Conservation (phyloP, 2,888 invertebrate species). For the Agonopterix subpropinquella region DNA sequence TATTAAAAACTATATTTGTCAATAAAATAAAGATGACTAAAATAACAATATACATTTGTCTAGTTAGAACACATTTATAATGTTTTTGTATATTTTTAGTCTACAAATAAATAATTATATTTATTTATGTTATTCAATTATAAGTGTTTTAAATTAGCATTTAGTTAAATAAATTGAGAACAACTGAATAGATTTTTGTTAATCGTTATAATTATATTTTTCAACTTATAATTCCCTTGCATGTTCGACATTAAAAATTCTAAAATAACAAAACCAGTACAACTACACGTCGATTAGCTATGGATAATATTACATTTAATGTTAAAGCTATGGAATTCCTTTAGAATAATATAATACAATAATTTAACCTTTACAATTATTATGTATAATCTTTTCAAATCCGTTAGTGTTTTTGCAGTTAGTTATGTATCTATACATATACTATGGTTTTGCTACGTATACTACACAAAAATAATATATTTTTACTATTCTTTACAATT, state of each 20-base stretch:
- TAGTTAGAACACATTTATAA: no score
- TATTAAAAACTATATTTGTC: no score
- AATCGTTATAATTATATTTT: background rate
- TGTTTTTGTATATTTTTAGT: no score
- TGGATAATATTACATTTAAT: background rate
- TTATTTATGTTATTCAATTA: no score
- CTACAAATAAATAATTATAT: no score
- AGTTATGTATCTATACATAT: constrained; percentile 32
- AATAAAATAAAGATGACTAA: no score
- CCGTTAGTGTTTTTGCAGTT: constrained; percentile 70
- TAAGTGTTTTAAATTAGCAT: no score
- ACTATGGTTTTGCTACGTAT: constrained; percentile 42
- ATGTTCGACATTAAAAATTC: background rate
- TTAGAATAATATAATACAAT: constrained; percentile 31
- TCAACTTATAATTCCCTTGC: constrained; percentile 5
- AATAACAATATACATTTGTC: no score
- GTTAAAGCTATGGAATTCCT: constrained; percentile 50
- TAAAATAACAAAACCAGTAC: background rate
- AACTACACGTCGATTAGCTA: background rate
- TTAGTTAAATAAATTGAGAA: no score
- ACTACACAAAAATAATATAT: constrained; percentile 28
- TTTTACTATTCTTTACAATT: constrained; percentile 42
- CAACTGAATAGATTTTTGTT: no score
- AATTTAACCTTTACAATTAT: constrained; percentile 17
- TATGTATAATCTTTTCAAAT: constrained; percentile 58